Evolutionary conservation across 2,888 invertebrate genomes (phyloP).

Genomic region (Amiota communis): DNA sequence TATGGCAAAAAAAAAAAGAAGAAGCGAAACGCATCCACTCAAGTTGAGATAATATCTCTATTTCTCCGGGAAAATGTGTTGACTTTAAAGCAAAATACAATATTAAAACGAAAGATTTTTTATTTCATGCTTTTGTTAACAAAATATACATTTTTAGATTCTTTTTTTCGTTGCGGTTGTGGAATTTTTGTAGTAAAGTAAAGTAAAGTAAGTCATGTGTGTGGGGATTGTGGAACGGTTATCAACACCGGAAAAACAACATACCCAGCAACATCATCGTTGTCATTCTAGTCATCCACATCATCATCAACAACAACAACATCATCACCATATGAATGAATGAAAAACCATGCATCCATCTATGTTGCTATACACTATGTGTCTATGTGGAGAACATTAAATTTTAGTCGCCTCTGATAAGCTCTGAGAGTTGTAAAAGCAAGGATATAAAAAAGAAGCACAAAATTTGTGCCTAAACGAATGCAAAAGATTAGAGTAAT

Average conservation of each 20-base stretch:
- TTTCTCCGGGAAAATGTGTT: conserved; percentile 14
- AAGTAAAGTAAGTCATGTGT: too few relatives aligned
- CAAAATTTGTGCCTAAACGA: too few relatives aligned
- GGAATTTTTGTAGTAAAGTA: too few relatives aligned
- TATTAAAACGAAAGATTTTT: background rate
- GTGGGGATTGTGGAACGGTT: background rate
- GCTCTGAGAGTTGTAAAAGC: background rate
- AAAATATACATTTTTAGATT: background rate
- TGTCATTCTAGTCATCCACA: background rate
- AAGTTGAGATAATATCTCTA: conserved; percentile 22
- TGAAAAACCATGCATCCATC: too few relatives aligned
- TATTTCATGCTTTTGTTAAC: background rate
- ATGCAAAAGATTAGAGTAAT: too few relatives aligned
- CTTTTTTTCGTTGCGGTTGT: background rate
- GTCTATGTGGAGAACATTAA: too few relatives aligned
- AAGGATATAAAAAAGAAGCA: conserved; percentile 1
- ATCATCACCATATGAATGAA: too few relatives aligned
- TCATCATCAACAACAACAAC: too few relatives aligned
- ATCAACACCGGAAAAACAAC: conserved; percentile 17
- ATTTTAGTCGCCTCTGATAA: background rate
- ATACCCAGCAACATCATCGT: background rate
- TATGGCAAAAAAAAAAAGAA: background rate
- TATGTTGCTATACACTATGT: too few relatives aligned
- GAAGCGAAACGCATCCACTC: conserved; percentile 12
- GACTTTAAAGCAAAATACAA: conserved; percentile 11